Base-by-base conservation (phyloP, 2,888 invertebrate species). In the Corbicula japonica region DNA sequence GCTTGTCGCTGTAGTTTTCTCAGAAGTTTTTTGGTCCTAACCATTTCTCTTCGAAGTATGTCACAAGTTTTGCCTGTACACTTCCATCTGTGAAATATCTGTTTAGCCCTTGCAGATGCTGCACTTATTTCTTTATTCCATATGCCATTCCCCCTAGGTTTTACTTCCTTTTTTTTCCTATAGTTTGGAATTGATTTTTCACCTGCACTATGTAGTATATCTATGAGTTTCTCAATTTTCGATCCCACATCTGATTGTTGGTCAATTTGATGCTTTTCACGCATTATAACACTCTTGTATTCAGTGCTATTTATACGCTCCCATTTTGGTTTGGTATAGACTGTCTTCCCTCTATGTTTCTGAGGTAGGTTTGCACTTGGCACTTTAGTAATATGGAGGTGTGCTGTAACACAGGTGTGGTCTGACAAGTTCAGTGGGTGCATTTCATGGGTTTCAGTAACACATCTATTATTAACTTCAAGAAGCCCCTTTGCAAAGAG, bases 61-160 rank as follows among this genome's bases (percentile, higher is more conserved):
- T 8, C 26, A 50, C 50, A 50, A 10, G 50, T 50, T 50, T 18
- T 50, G n/a, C 8, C 26, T 50, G 50, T 26, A 10, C 26, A 10
- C 26, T 50, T 6, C 50, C 50, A 50, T 50, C 26, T 50, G 8
- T 50, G 21, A n/a, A 50, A 50, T 8, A 18, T 12, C 4, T 21
- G 5, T 12, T 48, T 48, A 21, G 48, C 48, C n/a, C n/a, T n/a
- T n/a, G n/a, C n/a, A n/a, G n/a, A n/a, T n/a, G n/a, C n/a, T n/a
- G 44, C 44, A 18, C 44, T 21, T 18, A 44, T 44, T 44, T 44
- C 44, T 44, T 44, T 44, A 44, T 44, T 44, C 44, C 44, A 44
- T 18, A 44, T 44, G 44, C 44, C 44, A n/a, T 21, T 44, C 21
- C 44, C 44, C 21, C 44, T 44, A 21, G 44, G 44, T 21, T 44